A percentile compares a stretch with the other conserved stretches of the same genome.
Conservation (phyloP, 2,888 invertebrate genomes). For the Latheticus oryzae region DNA sequence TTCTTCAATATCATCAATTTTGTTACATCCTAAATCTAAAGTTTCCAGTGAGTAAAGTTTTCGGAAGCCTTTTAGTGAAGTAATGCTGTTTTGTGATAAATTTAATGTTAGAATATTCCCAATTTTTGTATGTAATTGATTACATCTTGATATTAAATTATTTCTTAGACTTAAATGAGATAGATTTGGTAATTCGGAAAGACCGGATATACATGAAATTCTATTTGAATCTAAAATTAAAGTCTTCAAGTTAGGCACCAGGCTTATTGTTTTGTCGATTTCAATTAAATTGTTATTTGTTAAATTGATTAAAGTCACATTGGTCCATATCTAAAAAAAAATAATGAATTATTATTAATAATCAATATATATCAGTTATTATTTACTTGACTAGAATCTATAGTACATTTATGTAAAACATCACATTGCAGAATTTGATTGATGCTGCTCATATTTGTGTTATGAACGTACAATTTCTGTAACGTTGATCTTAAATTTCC, state of each 20-base stretch:
- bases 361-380: background rate
- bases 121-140: conserved; percentile 84
- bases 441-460: conserved; percentile 75
- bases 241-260: conserved; percentile 78
- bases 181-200: conserved; percentile 83
- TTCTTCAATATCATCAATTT: conserved; percentile 83
- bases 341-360: conserved; percentile 4
- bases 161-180: conserved; percentile 82
- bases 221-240: conserved; percentile 84
- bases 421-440: conserved; percentile 88
- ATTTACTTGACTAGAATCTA: conserved; percentile 61
- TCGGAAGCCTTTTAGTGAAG: conserved; percentile 77
- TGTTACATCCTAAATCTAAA: conserved; percentile 89
- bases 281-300: conserved; percentile 81
- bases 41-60: conserved; percentile 88
- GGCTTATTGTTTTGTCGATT: conserved; percentile 84
- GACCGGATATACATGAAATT: conserved; percentile 78
- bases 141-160: conserved; percentile 79
- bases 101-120: conserved; percentile 90
- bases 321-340: conserved; percentile 74
- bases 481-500: conserved; percentile 74
- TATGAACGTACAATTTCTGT: conserved; percentile 73
- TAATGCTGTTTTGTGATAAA: conserved; percentile 86
- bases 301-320: conserved; percentile 78
- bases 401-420: conserved; percentile 77